phyloP scores from a whole-genome alignment of 2,113 vertebrate genomes.

The Aspiorhynchus laticeps region DNA sequence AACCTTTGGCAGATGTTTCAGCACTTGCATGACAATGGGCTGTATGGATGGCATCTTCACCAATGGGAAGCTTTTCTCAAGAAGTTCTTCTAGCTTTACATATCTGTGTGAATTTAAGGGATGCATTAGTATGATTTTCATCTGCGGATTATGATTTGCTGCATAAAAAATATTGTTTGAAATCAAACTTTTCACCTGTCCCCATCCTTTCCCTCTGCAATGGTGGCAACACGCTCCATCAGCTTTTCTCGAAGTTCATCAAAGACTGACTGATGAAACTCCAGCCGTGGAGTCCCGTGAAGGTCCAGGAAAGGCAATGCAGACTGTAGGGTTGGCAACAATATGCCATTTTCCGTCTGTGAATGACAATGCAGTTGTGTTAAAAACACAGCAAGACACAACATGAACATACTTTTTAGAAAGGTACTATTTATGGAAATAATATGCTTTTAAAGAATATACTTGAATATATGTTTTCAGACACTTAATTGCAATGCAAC shows the following conservation, averaged over 20 bases:
- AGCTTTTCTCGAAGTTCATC: conserved; percentile 96
- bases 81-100: conserved; percentile 90
- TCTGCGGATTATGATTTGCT: background rate
- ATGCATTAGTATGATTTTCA: background rate
- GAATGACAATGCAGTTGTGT: background rate
- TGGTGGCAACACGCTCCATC: conserved; percentile 90
- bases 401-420: background rate
- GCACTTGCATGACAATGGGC: conserved; percentile 97
- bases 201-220: conserved; percentile 91
- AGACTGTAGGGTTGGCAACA: conserved; percentile 94
- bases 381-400: background rate
- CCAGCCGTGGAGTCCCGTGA: conserved; percentile 91
- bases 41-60: conserved; percentile 97
- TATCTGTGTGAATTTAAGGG: conserved; percentile 73
- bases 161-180: background rate
- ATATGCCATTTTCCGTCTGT: conserved; percentile 94
- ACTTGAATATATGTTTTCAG: background rate
- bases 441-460: background rate
- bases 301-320: conserved; percentile 96
- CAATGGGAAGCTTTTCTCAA: conserved; percentile 96
- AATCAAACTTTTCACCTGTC: conserved; percentile 78
- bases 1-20: conserved; percentile 96
- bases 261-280: conserved; percentile 98
- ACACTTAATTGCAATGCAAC: background rate
- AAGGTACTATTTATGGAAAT: background rate